These are phyloP conservation scores for Lithobius niger DNA, from an alignment of 1,140 invertebrate genomes.

Conservation along the genomic window DNA sequence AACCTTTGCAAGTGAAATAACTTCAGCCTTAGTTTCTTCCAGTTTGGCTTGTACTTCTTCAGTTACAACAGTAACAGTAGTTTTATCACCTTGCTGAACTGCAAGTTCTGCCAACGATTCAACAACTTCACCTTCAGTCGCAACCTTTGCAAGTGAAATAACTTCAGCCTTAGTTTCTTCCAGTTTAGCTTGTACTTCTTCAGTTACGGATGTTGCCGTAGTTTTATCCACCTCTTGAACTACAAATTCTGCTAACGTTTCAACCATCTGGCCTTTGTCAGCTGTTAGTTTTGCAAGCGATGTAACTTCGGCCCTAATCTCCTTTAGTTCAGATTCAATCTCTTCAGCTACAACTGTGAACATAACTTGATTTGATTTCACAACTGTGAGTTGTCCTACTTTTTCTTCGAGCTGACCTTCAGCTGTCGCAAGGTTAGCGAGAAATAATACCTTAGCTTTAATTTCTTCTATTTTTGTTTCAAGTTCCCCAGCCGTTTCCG, in stretches of 20 bases:
- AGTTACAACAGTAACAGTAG: too few relatives aligned
- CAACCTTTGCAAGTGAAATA: neutral
- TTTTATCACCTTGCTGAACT: too few relatives aligned
- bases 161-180: neutral
- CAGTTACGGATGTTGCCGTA: neutral
- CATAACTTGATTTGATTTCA: neutral
- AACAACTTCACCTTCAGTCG: neutral
- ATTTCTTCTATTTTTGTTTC: neutral
- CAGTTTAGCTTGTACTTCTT: neutral
- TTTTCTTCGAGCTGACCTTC: neutral
- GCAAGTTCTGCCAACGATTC: neutral
- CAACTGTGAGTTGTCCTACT: neutral
- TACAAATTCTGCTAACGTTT: slow-evolving; percentile 19
- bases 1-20: slow-evolving; percentile 17
- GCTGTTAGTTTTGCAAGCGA: neutral
- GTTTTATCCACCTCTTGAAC: slow-evolving; percentile 10
- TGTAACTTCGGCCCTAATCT: neutral
- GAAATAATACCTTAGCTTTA: neutral
- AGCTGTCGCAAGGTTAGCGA: neutral
- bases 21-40: slow-evolving; percentile 12
- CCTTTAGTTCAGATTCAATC: slow-evolving; percentile 13
- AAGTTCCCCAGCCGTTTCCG: neutral
- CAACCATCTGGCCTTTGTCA: too few relatives aligned
- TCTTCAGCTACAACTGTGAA: neutral
- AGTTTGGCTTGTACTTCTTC: neutral